Evolutionary conservation across 2,113 vertebrate genomes (phyloP).

Genomic region (Craseonycteris thonglongyai): DNA sequence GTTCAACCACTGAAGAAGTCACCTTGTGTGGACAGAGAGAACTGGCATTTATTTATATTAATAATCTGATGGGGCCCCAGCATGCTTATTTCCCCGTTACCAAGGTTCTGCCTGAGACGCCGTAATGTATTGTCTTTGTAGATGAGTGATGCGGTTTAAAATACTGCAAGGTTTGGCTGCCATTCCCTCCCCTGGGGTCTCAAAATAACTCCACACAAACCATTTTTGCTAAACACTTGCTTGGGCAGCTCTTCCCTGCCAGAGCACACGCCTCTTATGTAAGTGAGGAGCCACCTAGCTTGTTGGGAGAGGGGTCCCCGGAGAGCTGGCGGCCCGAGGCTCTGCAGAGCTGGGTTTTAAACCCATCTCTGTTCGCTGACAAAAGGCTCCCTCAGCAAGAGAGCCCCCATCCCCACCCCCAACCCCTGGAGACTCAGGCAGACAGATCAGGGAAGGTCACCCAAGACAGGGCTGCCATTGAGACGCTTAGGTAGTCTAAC

Average conservation of each 20-base stretch:
- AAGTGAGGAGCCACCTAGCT: conserved; percentile 34
- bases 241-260: conserved; percentile 46
- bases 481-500: not conserved
- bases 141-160: conserved; percentile 71
- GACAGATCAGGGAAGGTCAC: not conserved
- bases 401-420: not conserved
- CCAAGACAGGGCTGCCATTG: not conserved
- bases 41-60: not conserved
- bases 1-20: not conserved
- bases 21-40: not conserved
- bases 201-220: conserved; percentile 72
- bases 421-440: not conserved
- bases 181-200: conserved; percentile 61
- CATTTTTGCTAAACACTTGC: conserved; percentile 56
- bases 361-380: not conserved
- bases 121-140: conserved; percentile 64
- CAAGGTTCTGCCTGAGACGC: conserved; percentile 34
- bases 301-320: conserved; percentile 32
- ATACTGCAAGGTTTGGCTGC: conserved; percentile 67
- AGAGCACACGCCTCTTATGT: conserved; percentile 48
- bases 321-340: not conserved
- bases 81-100: conserved; percentile 39
- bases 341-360: not conserved
- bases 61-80: not conserved
- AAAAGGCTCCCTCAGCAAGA: not conserved